These are phyloP conservation scores for Acyrthosiphon pisum DNA, from an alignment of 1,140 invertebrate species.

Conservation along the genomic window DNA sequence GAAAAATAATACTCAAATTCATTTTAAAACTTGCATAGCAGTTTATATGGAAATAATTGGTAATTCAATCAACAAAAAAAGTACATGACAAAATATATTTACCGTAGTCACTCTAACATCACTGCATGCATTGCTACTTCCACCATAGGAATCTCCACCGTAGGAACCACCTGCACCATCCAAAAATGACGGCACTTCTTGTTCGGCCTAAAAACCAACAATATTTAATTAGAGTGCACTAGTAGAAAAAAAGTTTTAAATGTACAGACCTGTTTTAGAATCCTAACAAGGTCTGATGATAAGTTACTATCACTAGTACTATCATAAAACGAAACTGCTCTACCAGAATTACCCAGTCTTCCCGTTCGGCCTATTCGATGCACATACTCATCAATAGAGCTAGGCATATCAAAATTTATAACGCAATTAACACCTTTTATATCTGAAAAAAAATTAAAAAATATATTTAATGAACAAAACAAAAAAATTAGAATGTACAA, in stretches of 20 bases:
- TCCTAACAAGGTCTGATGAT: conserved; percentile 45
- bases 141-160: background rate
- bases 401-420: conserved; percentile 97
- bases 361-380: conserved; percentile 97
- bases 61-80: too few species aligned
- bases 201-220: conserved; percentile 43
- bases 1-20: too few species aligned
- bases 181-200: conserved; percentile 35
- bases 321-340: conserved; percentile 58
- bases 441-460: conserved; percentile 67
- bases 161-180: background rate
- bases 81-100: background rate
- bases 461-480: background rate
- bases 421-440: conserved; percentile 98
- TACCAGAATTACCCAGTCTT: conserved; percentile 81
- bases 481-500: conserved; percentile 40
- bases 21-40: too few species aligned
- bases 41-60: too few species aligned
- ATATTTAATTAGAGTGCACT: background rate
- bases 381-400: conserved; percentile 96
- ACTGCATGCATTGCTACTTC: background rate
- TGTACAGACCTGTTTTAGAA: conserved; percentile 55
- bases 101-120: background rate
- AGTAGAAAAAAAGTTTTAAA: background rate
- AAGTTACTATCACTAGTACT: conserved; percentile 39